These are phyloP conservation scores for Eulacestoma nigropectus DNA, from an alignment of 2,113 vertebrate species.

Conservation along the genomic window DNA sequence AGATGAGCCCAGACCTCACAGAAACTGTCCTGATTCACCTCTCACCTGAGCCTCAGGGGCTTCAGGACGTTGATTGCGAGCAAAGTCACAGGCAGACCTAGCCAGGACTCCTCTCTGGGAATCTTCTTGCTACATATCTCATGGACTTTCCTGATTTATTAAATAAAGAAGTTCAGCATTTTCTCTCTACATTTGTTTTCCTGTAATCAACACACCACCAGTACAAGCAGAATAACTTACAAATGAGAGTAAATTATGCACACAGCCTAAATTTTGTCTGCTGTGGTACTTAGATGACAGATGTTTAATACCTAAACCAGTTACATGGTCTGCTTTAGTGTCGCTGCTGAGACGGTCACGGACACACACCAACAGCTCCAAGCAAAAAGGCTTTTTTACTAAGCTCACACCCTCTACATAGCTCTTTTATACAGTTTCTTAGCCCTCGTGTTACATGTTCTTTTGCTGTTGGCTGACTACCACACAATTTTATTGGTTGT, in stretches of 20 bases:
- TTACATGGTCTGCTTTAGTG: background rate
- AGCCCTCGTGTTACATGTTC: too few species aligned
- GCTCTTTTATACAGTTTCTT: too few species aligned
- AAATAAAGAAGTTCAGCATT: background rate
- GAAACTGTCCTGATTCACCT: background rate
- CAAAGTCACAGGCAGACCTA: background rate
- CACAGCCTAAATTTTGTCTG: background rate
- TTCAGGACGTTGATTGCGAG: background rate
- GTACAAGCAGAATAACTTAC: background rate
- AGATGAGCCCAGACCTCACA: background rate
- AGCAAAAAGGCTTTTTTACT: too few species aligned
- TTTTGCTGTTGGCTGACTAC: too few species aligned
- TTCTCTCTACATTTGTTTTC: background rate
- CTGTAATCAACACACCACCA: background rate
- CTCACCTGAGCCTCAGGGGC: background rate
- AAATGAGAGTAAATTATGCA: background rate
- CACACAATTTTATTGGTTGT: too few species aligned
- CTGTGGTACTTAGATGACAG: background rate
- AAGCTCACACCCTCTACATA: too few species aligned
- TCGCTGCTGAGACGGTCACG: too few species aligned
- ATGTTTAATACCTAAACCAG: background rate
- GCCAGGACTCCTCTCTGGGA: background rate
- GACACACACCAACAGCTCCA: too few species aligned
- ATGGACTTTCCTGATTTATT: background rate
- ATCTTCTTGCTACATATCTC: background rate